phyloP scores from a whole-genome alignment of 1,140 invertebrate species.

The Diachasmimorpha longicaudata region DNA sequence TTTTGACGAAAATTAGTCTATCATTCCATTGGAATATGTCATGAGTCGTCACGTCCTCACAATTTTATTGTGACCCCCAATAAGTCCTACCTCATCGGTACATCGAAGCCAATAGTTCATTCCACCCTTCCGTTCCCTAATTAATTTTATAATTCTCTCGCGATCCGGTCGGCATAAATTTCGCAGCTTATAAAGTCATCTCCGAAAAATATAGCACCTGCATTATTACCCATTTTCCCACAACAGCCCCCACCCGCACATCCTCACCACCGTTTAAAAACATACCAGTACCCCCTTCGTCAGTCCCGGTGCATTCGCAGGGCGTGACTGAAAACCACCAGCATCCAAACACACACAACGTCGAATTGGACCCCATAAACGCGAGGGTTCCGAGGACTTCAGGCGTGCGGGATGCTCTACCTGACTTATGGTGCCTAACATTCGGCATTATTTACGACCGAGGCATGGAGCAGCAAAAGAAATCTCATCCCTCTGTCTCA shows the following conservation, averaged over 20 bases:
- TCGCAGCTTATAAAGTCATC: constrained; percentile 58
- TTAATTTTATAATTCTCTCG: not conserved
- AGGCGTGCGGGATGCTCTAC: constrained; percentile 40
- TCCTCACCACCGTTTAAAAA: constrained; percentile 6
- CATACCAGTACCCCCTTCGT: constrained; percentile 26
- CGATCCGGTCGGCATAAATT: constrained; percentile 29
- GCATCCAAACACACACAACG: constrained; percentile 44
- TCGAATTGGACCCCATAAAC: not conserved
- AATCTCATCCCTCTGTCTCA: constrained; percentile 18
- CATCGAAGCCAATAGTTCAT: no score
- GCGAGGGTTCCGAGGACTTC: constrained; percentile 8
- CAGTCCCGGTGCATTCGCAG: constrained; percentile 29
- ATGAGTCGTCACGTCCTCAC: no score
- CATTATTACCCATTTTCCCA: constrained; percentile 38
- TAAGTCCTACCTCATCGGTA: no score
- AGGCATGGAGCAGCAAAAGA: constrained; percentile 33
- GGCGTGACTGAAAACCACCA: constrained; percentile 62
- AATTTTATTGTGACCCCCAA: no score
- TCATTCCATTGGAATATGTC: no score
- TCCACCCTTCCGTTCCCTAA: no score
- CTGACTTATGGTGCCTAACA: constrained; percentile 61
- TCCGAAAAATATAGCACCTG: constrained; percentile 47
- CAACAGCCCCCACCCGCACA: constrained; percentile 24
- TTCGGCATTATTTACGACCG: constrained; percentile 57
- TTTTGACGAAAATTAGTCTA: no score